Evolutionary conservation across 2,888 invertebrate genomes (phyloP).

Genomic region (Watsonalla cultraria): DNA sequence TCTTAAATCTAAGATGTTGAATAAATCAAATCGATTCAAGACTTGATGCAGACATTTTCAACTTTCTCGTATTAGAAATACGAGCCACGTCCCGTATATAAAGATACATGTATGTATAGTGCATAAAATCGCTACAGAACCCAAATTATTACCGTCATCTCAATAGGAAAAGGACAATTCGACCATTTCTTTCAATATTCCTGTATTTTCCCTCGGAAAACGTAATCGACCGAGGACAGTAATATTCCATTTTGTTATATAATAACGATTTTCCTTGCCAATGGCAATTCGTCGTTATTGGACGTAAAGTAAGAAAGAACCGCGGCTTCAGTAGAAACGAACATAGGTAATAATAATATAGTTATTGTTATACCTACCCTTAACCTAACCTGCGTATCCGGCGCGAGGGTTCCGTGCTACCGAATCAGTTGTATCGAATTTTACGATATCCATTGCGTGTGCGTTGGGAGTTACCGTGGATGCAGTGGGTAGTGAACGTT

Average conservation of each 20-base stretch:
- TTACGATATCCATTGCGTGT: conserved; percentile 42
- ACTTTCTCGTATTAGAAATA: background rate
- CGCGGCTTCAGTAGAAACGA: conserved; percentile 56
- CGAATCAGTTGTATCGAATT: conserved; percentile 21
- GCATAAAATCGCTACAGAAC: conserved; percentile 45
- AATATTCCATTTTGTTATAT: conserved; percentile 57
- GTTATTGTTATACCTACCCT: conserved; percentile 66
- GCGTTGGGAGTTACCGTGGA: conserved; percentile 17
- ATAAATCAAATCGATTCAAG: background rate
- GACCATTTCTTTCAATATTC: conserved; percentile 53
- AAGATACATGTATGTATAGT: conserved; percentile 32
- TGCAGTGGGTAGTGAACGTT: conserved; percentile 18
- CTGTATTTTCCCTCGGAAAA: conserved; percentile 51
- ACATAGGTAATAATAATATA: conserved; percentile 66
- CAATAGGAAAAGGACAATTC: conserved; percentile 52
- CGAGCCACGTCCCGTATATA: conserved; percentile 13
- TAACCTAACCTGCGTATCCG: conserved; percentile 39
- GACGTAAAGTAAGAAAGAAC: conserved; percentile 60
- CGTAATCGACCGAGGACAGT: conserved; percentile 53
- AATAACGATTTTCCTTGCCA: conserved; percentile 62
- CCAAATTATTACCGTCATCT: conserved; percentile 47
- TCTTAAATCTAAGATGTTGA: background rate
- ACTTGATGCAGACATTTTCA: background rate
- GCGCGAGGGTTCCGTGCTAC: conserved; percentile 19
- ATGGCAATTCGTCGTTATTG: conserved; percentile 64